Evolutionary conservation across 2,888 invertebrate genomes (phyloP), one percentile per base, ranked within the genome.

Genomic region (Tetropium fuscum): DNA sequence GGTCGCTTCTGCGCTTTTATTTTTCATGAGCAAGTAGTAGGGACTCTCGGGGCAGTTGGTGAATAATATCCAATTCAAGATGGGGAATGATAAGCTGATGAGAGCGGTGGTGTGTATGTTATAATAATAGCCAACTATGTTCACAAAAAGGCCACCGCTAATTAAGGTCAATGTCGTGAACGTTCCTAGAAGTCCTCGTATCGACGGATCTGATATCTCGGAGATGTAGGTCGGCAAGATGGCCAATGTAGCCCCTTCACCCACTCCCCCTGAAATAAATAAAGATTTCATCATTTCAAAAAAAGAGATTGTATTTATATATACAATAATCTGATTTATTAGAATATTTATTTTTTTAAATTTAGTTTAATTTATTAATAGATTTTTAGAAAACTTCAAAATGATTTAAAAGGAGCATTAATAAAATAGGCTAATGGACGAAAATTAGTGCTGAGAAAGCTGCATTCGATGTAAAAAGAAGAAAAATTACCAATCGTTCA

Each of bases 11-110:
- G 68, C 63, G 1, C 16, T 32, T 32, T 66, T 58, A 2, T 69
- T 64, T 53, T 73, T 74, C 70, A 76, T 74, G 4, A 78, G 32
- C 8, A 71, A 64, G 51, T 73, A 76, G 54, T 79, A 79, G 1
- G 79, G 79, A n/a, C 74, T 75, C 68, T 79, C 78, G 0, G 79
- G 78, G 74, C 78, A 76, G 34, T 68, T 69, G 4, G 48, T 54
- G 55, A 78, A 74, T 1, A 68, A 47, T 2, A 67, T 11, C 18
- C 77, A 59, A 45, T 73, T 73, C 3, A 77, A 10, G 0, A 77
- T 8, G 0, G 78, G 73, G 43, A 74, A 68, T 2, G 57, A 25
- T 2, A 72, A 30, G 22, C 70, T 70, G 13, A 70, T 54, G 15
- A 70, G 36, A 1, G 71, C 69, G 2, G 69, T 57, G 3, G 32